Evolutionary conservation across 2,113 vertebrate genomes (phyloP), one percentile per base, ranked within the genome.

Genomic region (Bubo bubo): DNA sequence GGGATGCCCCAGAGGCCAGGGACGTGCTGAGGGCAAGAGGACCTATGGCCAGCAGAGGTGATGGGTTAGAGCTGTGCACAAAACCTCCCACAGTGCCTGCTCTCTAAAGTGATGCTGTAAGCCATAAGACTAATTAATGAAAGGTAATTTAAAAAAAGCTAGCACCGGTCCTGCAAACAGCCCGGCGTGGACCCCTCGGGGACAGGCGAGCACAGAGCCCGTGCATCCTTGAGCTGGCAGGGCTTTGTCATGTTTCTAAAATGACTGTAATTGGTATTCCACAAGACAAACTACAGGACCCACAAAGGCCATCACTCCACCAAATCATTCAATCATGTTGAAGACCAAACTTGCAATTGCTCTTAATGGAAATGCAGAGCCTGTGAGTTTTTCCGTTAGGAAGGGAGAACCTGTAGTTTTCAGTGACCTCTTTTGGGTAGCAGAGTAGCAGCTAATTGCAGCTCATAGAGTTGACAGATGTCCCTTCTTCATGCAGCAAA

Each of bases 371-470:
- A 93, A 80, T 34, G 49, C 56, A 53, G 76, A 43, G 32, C 37
- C 66, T 0, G 3, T 81, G 59, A 72, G 26, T 60, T 80, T 64
- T 49, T n/a, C 95, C 1, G 0, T 32, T n/a, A 32, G 71, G 67
- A 79, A 66, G 62, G 47, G 24, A 56, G 80, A 64, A 68, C 70
- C 72, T 66, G 55, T 47, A 4, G 52, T 72, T 95, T 90, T 39
- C 9, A 0, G 68, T 76, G 77, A 91, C 84, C 90, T 95, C 93
- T 77, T 93, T 92, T 80, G 90, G 83, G 84, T 77, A 70, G 90
- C 88, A 59, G 93, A 79, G 34, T 49, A 37, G 92, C 41, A 16
- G 86, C 86, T 97, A 95, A 97, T 72, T 90, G 93, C 21, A n/a
- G 74, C 83, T 35, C 12, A 13, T 63, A 12, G 68, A 79, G 66